Percentiles rank a stretch among this genome's conserved stretches.
phyloP scores from a whole-genome alignment of 2,113 vertebrate genomes.

The Taurulus bubalis region DNA sequence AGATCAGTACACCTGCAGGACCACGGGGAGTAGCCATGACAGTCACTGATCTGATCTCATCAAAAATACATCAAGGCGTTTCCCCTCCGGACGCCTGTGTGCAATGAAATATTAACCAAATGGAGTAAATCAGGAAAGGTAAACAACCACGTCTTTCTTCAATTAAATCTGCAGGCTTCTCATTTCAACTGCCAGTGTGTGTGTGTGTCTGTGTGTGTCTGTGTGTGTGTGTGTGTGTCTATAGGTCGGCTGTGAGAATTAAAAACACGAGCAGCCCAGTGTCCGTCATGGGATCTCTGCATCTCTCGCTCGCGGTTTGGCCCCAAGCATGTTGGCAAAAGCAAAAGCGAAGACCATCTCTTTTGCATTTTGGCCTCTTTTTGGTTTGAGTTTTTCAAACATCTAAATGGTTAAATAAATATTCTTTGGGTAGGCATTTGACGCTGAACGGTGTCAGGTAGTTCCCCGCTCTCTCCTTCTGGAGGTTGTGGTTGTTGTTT shows the following conservation, averaged over 20 bases:
- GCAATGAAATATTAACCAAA: slow-evolving; percentile 66
- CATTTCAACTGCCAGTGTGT: background rate
- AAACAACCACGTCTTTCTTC: slow-evolving; percentile 34
- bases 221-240: background rate
- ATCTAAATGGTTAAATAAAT: background rate
- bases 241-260: background rate
- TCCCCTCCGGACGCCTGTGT: slow-evolving; percentile 55
- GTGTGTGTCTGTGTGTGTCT: too few relatives aligned
- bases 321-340: slow-evolving; percentile 21
- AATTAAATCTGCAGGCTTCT: slow-evolving; percentile 24
- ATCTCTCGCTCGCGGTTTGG: slow-evolving; percentile 12
- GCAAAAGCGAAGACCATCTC: background rate
- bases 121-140: background rate
- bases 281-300: slow-evolving; percentile 8
- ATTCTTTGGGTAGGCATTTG: too few relatives aligned
- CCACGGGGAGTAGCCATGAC: slow-evolving; percentile 45
- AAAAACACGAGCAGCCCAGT: background rate
- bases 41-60: slow-evolving; percentile 61
- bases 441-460: too few relatives aligned
- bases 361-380: too few relatives aligned
- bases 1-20: slow-evolving; percentile 50
- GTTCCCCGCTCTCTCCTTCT: background rate
- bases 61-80: slow-evolving; percentile 72
- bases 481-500: background rate
- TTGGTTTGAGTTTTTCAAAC: background rate